phyloP scores from a whole-genome alignment of 2,888 invertebrate genomes.

The Diabrotica balteata region DNA sequence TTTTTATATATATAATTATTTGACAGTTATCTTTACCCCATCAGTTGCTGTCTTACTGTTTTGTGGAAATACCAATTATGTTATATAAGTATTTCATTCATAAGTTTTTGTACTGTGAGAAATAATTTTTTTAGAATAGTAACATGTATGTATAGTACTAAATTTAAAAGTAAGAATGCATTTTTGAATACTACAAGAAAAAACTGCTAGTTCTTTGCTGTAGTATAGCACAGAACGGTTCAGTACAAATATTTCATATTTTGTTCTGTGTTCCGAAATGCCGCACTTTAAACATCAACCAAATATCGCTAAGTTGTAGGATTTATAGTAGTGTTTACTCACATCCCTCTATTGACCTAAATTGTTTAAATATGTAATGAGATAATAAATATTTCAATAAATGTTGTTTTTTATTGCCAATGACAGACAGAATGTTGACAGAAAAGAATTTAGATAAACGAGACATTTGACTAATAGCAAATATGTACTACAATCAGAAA shows the following conservation, averaged over 20 bases:
- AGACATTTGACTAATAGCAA: too few relatives aligned
- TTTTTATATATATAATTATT: too few relatives aligned
- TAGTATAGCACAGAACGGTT: conserved; percentile 3
- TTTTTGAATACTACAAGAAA: conserved; percentile 5
- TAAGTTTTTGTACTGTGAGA: too few relatives aligned
- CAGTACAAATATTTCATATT: conserved; percentile 13
- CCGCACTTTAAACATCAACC: conserved; percentile 15
- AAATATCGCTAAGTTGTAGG: conserved; percentile 23
- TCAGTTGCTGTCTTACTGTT: too few relatives aligned
- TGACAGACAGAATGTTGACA: too few relatives aligned
- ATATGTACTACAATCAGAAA: too few relatives aligned
- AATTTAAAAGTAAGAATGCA: conserved; percentile 5
- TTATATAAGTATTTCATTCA: too few relatives aligned
- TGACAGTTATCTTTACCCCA: too few relatives aligned
- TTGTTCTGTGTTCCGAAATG: conserved; percentile 4
- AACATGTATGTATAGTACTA: conserved; percentile 23
- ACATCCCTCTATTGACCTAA: background rate
- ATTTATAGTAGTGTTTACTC: conserved; percentile 14
- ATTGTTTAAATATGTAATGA: conserved; percentile 8
- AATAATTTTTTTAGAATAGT: too few relatives aligned
- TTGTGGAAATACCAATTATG: too few relatives aligned
- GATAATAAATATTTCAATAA: conserved; percentile 15
- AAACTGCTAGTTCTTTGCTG: background rate
- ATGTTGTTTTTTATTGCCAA: too few relatives aligned
- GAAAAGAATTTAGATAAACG: too few relatives aligned